phyloP scores from a whole-genome alignment of 1,140 invertebrate genomes.

The Heliothis virescens region DNA sequence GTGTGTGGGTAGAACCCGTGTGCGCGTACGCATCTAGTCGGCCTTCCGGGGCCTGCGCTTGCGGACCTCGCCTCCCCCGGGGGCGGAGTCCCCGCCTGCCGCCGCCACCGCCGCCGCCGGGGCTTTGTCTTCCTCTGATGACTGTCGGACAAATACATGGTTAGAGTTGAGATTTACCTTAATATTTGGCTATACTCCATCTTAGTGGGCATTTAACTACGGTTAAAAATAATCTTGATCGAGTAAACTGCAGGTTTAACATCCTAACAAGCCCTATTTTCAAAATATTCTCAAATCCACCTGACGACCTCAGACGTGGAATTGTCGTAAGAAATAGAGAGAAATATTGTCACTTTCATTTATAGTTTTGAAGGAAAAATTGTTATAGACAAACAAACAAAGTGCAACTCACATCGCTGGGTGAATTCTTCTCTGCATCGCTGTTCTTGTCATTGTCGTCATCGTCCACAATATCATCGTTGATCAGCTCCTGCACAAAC shows the following conservation, averaged over 20 bases:
- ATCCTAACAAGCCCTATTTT: no score
- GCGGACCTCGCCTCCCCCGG: slow-evolving; percentile 63
- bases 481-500: slow-evolving; percentile 68
- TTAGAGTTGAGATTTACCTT: background rate
- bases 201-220: no score
- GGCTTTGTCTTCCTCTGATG: slow-evolving; percentile 71
- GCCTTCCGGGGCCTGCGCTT: slow-evolving; percentile 76
- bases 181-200: no score
- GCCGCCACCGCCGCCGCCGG: slow-evolving; percentile 52
- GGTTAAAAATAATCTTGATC: no score
- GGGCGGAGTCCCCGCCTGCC: slow-evolving; percentile 59
- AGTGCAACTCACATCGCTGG: slow-evolving; percentile 72
- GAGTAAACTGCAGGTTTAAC: no score
- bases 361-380: background rate
- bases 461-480: slow-evolving; percentile 79
- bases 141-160: slow-evolving; percentile 53
- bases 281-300: no score
- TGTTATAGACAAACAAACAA: background rate
- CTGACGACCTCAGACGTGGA: no score
- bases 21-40: slow-evolving; percentile 62
- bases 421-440: slow-evolving; percentile 78
- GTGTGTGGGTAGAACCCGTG: background rate
- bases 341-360: background rate
- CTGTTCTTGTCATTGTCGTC: slow-evolving; percentile 64
- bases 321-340: no score